Conservation (phyloP, 2,888 invertebrate genomes). For the Eueremaeus valkanovi region DNA sequence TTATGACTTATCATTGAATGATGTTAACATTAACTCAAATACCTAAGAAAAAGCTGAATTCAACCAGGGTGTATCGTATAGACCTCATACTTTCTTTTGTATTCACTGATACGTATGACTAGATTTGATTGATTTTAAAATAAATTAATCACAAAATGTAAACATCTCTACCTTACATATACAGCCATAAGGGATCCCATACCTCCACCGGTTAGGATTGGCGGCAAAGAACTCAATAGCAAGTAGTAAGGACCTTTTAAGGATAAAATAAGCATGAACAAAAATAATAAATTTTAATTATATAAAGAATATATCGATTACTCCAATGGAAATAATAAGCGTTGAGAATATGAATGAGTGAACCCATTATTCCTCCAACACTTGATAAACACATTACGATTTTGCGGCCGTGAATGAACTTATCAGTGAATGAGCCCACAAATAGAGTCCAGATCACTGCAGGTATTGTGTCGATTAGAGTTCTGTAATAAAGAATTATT, state of each 20-base stretch:
- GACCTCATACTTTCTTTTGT: neutral
- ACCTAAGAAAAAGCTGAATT: conserved; percentile 32
- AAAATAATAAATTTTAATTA: neutral
- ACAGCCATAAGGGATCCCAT: conserved; percentile 1
- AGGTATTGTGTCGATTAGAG: neutral
- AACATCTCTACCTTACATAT: neutral
- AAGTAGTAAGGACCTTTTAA: conserved; percentile 12
- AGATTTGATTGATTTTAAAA: too few relatives aligned
- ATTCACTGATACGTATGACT: neutral
- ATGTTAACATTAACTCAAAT: too few relatives aligned
- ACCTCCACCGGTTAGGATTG: neutral
- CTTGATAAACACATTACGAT: conserved; percentile 12
- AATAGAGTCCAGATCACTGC: conserved; percentile 17
- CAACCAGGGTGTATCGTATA: conserved; percentile 19
- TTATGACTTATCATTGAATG: too few relatives aligned
- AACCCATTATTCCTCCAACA: neutral
- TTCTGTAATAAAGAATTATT: neutral
- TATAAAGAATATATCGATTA: neutral
- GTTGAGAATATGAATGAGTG: conserved; percentile 4
- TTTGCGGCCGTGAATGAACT: neutral
- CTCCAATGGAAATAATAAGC: conserved; percentile 8
- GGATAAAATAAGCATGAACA: neutral
- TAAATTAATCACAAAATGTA: neutral
- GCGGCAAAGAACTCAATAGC: neutral
- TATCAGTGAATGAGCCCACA: conserved; percentile 16